Conservation (phyloP, 2,113 vertebrate species). For the Myotis yumanensis region DNA sequence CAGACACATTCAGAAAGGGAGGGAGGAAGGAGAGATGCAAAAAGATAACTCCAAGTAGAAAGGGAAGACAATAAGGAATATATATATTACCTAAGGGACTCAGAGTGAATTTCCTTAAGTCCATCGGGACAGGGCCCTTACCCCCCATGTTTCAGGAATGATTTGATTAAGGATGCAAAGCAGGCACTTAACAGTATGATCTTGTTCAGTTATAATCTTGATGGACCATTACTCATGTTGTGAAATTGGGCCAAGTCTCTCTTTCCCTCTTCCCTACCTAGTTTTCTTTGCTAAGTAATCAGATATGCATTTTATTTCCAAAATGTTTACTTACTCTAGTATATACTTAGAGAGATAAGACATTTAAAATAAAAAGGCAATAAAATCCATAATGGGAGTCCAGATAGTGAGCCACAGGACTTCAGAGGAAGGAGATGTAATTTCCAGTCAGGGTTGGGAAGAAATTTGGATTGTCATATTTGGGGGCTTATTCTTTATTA, state of each 20-base stretch:
- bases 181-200: background rate
- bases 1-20: background rate
- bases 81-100: background rate
- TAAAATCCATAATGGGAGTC: conserved; percentile 37
- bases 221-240: conserved; percentile 14
- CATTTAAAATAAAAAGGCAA: conserved; percentile 52
- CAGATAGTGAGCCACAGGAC: background rate
- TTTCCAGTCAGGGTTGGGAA: background rate
- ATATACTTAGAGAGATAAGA: conserved; percentile 52
- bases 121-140: background rate
- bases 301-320: conserved; percentile 59
- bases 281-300: conserved; percentile 59
- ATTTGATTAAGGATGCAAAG: background rate
- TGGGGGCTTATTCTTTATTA: conserved; percentile 34
- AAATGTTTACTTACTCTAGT: conserved; percentile 35
- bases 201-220: background rate
- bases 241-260: conserved; percentile 16
- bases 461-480: background rate
- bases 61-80: background rate
- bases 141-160: background rate
- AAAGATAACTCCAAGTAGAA: background rate
- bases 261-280: background rate
- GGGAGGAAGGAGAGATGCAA: background rate
- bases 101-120: background rate
- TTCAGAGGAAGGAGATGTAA: background rate